A percentile compares a stretch with the other conserved stretches of the same genome.
These are phyloP conservation scores for Dolichotis patagonum DNA, from an alignment of 2,113 vertebrate genomes.

Conservation along the genomic window DNA sequence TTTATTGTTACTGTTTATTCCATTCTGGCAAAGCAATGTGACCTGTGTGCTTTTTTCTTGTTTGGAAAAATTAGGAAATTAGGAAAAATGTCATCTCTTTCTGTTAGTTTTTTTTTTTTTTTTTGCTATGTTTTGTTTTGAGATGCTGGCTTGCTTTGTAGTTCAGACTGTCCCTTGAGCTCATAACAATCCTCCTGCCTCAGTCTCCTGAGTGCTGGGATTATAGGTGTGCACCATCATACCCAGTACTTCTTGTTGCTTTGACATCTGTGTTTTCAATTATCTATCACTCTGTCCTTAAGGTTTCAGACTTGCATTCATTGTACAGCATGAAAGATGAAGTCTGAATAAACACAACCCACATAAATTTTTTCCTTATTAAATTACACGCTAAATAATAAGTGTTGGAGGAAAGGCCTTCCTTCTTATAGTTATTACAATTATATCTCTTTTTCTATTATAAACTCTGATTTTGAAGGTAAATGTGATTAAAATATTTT, in stretches of 20 bases:
- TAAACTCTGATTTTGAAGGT: constrained; percentile 30
- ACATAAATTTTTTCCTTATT: background rate
- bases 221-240: background rate
- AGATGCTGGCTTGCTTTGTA: background rate
- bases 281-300: background rate
- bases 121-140: background rate
- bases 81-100: constrained; percentile 5
- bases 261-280: constrained; percentile 19
- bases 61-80: background rate
- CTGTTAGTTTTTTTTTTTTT: background rate
- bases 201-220: background rate
- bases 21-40: background rate
- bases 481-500: constrained; percentile 33
- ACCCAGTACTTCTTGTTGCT: background rate
- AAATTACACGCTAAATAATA: background rate
- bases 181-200: background rate
- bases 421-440: background rate
- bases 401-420: background rate
- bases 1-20: background rate
- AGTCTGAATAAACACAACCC: background rate
- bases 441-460: constrained; percentile 27
- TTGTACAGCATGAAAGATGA: constrained; percentile 4
- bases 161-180: background rate
- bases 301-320: background rate
- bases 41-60: background rate